Base-by-base conservation (phyloP, 2,113 vertebrate species). In the Plecturocebus donacophilus region DNA sequence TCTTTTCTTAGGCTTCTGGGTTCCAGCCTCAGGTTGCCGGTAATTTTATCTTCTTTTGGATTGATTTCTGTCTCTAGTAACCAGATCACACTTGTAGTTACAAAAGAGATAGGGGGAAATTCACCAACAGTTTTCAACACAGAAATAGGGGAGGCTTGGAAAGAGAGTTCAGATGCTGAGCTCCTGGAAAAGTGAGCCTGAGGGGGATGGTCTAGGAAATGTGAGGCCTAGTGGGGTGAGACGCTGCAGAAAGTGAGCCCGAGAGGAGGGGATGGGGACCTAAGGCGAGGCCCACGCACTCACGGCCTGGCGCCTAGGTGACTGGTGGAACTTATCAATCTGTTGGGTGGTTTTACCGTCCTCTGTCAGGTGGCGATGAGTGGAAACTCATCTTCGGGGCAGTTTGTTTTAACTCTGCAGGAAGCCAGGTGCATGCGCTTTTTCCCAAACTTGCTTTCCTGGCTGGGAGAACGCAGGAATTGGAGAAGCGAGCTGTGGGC, bases 181-280 rank as follows among this genome's bases (percentile, higher is more conserved):
- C 6, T 54, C 19, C 49, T 32, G 13, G n/a, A 84, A 30, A 79
- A 25, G 35, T 5, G 21, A 93, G 12, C 6, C 87, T 27, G 32
- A 38, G 40, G 40, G 17, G 35, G 6, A 0, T 5, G 23, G 23
- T 27, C 49, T 49, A 6, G 30, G 0, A 3, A 87, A 30, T 8
- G 0, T 3, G 52, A 64, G 20, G 16, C 25, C 11, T 13, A 49
- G 38, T 0, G 10, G 47, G 0, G 27, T 17, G 40, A 8, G 23
- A 42, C 21, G 1, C 47, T 47, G 32, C 13, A 0, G 4, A 2
- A 25, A 16, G 2, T 11, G 20, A 73, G 8, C 45, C 8, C 2
- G n/a, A 21, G 21, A 14, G 14, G 0, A 47, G 25, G 17, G 21
- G 12, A 0, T 10, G 25, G 14, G 23, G 5, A 27, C 2, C 35